Percentiles rank a stretch among this genome's conserved stretches.
phyloP scores from a whole-genome alignment of 2,113 vertebrate species.

The Bos javanicus region DNA sequence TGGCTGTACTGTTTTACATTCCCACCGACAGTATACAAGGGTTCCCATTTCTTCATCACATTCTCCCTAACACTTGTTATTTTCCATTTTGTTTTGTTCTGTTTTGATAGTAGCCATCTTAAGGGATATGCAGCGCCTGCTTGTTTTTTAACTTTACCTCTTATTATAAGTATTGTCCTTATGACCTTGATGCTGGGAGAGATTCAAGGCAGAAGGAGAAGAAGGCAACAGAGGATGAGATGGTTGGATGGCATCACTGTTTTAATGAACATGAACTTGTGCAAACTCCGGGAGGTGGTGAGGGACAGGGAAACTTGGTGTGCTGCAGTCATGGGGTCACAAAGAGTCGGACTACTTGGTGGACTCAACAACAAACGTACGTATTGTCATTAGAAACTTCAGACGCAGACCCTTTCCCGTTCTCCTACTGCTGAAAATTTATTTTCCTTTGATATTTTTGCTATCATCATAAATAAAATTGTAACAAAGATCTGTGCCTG shows the following conservation, averaged over 20 bases:
- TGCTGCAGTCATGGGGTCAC: not conserved
- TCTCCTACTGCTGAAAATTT: not conserved
- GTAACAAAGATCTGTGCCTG: not conserved
- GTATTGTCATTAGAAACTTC: not conserved
- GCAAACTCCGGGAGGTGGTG: not conserved
- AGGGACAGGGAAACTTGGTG: not conserved
- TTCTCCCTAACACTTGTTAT: not conserved
- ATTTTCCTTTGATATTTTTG: constrained; percentile 23
- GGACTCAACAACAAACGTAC: not conserved
- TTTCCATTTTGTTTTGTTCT: not conserved
- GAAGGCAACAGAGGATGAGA: not conserved
- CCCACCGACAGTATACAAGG: not conserved
- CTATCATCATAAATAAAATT: constrained; percentile 30
- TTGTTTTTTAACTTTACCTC: not conserved
- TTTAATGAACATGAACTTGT: not conserved
- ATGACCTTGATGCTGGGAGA: not conserved
- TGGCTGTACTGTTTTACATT: not conserved
- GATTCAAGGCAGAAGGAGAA: not conserved
- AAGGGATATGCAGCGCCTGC: not conserved
- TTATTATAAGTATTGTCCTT: not conserved
- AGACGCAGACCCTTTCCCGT: not conserved
- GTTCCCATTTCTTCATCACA: not conserved
- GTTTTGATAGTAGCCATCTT: not conserved
- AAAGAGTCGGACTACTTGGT: not conserved
- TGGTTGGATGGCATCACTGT: not conserved